Percentiles rank a stretch among this genome's conserved stretches.
phyloP scores from a whole-genome alignment of 2,113 vertebrate genomes.

The Malurus elegans region DNA sequence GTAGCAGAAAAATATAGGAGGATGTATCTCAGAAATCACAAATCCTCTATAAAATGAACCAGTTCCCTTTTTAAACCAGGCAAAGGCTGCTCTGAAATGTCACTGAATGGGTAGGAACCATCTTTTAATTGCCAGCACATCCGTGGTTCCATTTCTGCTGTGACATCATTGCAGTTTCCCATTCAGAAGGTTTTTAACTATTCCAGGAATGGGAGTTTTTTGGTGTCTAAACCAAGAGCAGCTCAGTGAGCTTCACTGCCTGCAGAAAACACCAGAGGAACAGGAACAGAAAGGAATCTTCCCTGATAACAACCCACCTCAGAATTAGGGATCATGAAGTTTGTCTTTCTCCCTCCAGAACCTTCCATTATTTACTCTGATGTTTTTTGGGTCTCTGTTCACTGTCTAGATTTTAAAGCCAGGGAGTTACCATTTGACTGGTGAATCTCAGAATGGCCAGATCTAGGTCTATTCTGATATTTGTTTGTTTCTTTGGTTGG shows the following conservation, averaged over 20 bases:
- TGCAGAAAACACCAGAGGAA: background rate
- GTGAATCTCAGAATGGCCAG: background rate
- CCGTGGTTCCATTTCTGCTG: background rate
- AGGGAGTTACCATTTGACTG: background rate
- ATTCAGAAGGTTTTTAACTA: background rate
- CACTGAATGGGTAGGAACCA: background rate
- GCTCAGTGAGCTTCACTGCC: background rate
- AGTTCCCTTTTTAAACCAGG: background rate
- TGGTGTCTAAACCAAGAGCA: background rate
- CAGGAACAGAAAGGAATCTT: background rate
- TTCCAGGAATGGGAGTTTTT: background rate
- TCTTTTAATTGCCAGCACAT: background rate
- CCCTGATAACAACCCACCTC: background rate
- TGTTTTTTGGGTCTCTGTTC: background rate
- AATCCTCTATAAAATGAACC: background rate
- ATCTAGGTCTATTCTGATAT: background rate
- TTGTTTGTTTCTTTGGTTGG: fast-evolving
- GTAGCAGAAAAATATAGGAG: background rate
- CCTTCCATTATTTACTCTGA: background rate
- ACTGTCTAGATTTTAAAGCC: background rate
- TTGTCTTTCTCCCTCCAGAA: background rate
- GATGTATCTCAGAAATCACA: background rate
- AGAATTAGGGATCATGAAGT: background rate
- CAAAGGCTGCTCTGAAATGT: background rate
- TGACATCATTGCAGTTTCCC: background rate